Percentiles rank a stretch among this genome's conserved stretches.
Evolutionary conservation across 2,888 invertebrate species (phyloP).

Genomic region (Disparrhopalites patrizii): DNA sequence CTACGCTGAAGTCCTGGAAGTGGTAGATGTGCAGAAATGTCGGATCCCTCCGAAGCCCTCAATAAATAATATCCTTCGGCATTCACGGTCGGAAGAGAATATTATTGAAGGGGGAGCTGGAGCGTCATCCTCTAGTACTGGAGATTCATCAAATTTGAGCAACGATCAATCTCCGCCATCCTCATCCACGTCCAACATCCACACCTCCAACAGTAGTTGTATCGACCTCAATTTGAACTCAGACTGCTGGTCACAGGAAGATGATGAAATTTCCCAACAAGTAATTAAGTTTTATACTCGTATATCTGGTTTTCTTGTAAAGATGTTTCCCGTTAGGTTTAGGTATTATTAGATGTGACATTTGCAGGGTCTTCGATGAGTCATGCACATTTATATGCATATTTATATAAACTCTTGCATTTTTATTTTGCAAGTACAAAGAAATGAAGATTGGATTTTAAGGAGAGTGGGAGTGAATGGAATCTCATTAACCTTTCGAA

Average conservation of each 20-base stretch:
- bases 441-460: too few relatives aligned
- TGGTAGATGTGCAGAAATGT: conserved; percentile 74
- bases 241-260: conserved; percentile 92
- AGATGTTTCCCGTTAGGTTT: too few relatives aligned
- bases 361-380: not conserved
- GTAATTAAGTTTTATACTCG: conserved; percentile 54
- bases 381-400: not conserved
- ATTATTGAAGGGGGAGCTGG: conserved; percentile 57
- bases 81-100: conserved; percentile 93
- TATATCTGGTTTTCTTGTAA: too few relatives aligned
- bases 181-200: conserved; percentile 49
- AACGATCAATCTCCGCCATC: conserved; percentile 49
- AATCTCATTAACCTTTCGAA: too few relatives aligned
- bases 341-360: too few relatives aligned
- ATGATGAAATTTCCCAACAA: conserved; percentile 84
- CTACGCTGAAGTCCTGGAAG: conserved; percentile 93
- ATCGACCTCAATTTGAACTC: conserved; percentile 53
- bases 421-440: too few relatives aligned
- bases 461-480: too few relatives aligned
- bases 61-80: conserved; percentile 74
- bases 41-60: conserved; percentile 77
- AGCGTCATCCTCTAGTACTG: conserved; percentile 30
- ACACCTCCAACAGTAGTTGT: conserved; percentile 48
- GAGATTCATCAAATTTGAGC: conserved; percentile 28
- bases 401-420: too few relatives aligned